phyloP scores from a whole-genome alignment of 2,888 invertebrate species.

The Aplocera efformata region DNA sequence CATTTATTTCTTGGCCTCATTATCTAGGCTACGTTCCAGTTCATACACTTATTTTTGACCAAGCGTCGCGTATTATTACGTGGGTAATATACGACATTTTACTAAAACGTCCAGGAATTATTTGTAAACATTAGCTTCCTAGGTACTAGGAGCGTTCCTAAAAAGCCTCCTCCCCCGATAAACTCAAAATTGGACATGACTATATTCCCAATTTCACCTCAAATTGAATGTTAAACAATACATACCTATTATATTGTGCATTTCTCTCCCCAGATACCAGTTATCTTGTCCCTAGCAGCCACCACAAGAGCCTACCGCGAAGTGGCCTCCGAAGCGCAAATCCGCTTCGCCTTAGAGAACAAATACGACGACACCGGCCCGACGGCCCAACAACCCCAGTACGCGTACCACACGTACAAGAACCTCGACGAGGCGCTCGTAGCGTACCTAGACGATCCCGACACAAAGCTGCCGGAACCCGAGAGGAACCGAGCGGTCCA shows the following conservation, averaged over 20 bases:
- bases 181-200: too few relatives aligned
- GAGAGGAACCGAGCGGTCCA: constrained; percentile 49
- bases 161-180: too few relatives aligned
- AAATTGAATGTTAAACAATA: too few relatives aligned
- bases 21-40: too few relatives aligned
- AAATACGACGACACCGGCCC: constrained; percentile 74
- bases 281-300: constrained; percentile 36
- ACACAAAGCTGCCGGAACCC: constrained; percentile 59
- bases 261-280: constrained; percentile 38
- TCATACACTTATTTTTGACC: too few relatives aligned
- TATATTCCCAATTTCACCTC: too few relatives aligned
- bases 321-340: constrained; percentile 62
- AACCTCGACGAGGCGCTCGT: constrained; percentile 59
- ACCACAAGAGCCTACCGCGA: constrained; percentile 22
- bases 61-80: too few relatives aligned
- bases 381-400: constrained; percentile 52
- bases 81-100: too few relatives aligned
- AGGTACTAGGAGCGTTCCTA: too few relatives aligned
- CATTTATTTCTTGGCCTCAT: too few relatives aligned
- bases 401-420: constrained; percentile 60
- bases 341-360: constrained; percentile 65
- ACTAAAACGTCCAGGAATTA: too few relatives aligned
- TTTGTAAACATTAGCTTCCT: too few relatives aligned
- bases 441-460: constrained; percentile 59
- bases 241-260: neutral